Conservation (phyloP, 2,797 vertebrate species). For the Phrynocephalus vlangalii region DNA sequence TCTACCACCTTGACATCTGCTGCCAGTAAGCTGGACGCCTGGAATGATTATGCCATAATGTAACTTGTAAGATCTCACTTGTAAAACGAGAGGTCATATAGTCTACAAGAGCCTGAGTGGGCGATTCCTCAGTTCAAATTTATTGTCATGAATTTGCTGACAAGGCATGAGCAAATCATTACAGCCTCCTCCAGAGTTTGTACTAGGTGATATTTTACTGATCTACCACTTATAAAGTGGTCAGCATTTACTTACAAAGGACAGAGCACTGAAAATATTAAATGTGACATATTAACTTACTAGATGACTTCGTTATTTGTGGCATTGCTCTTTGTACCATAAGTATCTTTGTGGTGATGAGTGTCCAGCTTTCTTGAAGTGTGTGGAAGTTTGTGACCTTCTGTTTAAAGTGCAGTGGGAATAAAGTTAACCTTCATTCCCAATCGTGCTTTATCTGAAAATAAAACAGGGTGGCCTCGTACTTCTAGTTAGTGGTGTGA, state of each 20-base stretch:
- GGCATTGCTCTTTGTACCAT: background rate
- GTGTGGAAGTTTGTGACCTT: background rate
- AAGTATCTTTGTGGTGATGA: background rate
- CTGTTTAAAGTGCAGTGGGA: background rate
- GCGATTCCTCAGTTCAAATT: background rate
- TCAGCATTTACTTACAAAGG: background rate
- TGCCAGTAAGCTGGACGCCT: background rate
- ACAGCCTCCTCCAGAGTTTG: no score
- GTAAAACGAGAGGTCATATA: background rate
- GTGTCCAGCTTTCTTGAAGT: background rate
- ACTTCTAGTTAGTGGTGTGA: background rate
- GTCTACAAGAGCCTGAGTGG: background rate
- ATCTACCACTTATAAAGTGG: background rate
- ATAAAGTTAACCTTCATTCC: background rate
- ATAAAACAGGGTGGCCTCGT: background rate
- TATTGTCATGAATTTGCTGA: background rate
- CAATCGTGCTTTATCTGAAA: background rate
- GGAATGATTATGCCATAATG: background rate
- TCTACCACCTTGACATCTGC: background rate
- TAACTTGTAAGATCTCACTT: background rate
- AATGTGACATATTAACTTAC: background rate
- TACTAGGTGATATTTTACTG: background rate
- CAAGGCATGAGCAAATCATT: background rate
- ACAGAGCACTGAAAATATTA: background rate
- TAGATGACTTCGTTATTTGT: background rate